A percentile compares a stretch with the other conserved stretches of the same genome.
These are phyloP conservation scores for Tympanoctomys barrerae DNA, from an alignment of 2,797 vertebrate species.

Conservation along the genomic window DNA sequence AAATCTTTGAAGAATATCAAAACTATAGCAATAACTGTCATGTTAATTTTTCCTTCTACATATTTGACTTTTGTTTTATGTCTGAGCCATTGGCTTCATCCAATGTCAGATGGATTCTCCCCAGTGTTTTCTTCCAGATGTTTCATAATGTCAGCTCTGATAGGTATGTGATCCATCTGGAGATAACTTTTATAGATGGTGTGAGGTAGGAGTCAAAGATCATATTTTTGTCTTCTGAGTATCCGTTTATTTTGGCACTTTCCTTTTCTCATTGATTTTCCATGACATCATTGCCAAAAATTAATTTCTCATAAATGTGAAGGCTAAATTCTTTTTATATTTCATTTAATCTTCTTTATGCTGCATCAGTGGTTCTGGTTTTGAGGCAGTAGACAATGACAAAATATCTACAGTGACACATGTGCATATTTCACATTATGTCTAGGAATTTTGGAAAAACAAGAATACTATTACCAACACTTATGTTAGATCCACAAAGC, in stretches of 20 bases:
- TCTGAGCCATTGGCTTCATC: not conserved
- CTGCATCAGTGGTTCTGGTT: not conserved
- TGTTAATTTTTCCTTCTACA: not conserved
- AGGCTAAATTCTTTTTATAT: not conserved
- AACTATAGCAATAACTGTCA: not conserved
- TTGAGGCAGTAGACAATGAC: not conserved
- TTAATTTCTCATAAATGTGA: not conserved
- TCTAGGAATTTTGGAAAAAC: not conserved
- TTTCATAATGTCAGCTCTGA: not conserved
- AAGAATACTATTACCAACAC: not conserved
- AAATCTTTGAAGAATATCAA: not conserved
- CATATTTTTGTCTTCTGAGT: not conserved
- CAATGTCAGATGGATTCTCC: not conserved
- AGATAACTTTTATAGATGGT: not conserved
- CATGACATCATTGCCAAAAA: slow-evolving; percentile 36
- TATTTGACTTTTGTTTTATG: not conserved
- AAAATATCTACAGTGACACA: not conserved
- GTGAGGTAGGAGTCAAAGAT: not conserved
- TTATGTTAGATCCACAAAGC: not conserved
- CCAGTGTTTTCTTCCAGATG: not conserved
- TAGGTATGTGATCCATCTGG: not conserved
- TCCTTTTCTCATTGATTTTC: not conserved
- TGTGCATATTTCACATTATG: not conserved
- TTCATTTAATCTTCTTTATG: not conserved
- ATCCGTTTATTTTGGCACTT: not conserved